Evolutionary conservation across 2,888 invertebrate species (phyloP).

Genomic region (Camptogramma bilineatum): DNA sequence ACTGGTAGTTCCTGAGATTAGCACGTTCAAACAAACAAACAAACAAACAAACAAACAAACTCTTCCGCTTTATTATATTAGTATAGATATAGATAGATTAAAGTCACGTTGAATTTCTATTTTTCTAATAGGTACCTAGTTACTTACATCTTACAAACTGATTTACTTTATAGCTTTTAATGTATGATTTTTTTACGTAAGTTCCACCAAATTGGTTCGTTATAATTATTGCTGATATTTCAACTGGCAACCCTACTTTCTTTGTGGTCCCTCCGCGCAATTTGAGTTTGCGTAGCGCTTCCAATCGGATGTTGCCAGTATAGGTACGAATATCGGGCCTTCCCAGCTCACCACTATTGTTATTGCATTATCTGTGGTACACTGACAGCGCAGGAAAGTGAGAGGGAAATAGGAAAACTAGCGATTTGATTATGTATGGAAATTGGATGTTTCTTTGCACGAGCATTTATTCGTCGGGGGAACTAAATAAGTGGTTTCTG

Average conservation of each 20-base stretch:
- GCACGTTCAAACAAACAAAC: too few relatives aligned
- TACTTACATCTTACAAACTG: too few relatives aligned
- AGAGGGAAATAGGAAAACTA: conserved; percentile 13
- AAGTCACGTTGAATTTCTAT: too few relatives aligned
- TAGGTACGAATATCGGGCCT: conserved; percentile 17
- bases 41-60: too few relatives aligned
- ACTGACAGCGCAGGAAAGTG: conserved; percentile 27
- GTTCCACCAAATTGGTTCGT: not conserved
- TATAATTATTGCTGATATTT: not conserved
- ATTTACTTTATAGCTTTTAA: too few relatives aligned
- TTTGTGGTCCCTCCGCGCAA: conserved; percentile 37
- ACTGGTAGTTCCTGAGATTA: too few relatives aligned
- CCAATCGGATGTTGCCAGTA: conserved; percentile 42
- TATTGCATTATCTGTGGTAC: conserved; percentile 31
- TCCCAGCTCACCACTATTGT: conserved; percentile 19
- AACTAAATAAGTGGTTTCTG: not conserved
- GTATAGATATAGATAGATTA: too few relatives aligned
- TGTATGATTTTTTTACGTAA: not conserved
- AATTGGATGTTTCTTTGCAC: conserved; percentile 11
- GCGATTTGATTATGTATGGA: conserved; percentile 23
- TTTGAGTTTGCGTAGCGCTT: conserved; percentile 45
- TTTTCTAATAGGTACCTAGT: too few relatives aligned
- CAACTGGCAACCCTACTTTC: conserved; percentile 35
- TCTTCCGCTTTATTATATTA: too few relatives aligned
- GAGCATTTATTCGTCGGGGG: not conserved